Conservation (phyloP, 2,888 invertebrate genomes). For the Parochlus steinenii region DNA sequence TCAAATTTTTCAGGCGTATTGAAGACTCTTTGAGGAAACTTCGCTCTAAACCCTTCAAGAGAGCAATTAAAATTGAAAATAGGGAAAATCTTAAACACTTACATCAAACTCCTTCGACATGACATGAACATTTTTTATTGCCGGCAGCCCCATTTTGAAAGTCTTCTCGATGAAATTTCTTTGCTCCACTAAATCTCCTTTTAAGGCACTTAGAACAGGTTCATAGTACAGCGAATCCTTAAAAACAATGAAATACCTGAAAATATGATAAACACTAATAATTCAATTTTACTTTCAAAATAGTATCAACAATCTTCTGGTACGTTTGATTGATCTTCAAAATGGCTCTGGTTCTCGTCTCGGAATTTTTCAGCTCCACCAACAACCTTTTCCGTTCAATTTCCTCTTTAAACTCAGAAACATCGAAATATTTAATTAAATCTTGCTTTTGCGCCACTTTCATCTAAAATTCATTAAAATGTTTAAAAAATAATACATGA, state of each 20-base stretch:
- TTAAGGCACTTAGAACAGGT: constrained; percentile 25
- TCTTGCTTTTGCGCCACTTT: constrained; percentile 22
- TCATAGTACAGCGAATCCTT: constrained; percentile 27
- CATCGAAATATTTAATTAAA: constrained; percentile 24
- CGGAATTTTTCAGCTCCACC: constrained; percentile 25
- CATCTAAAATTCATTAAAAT: constrained; percentile 16
- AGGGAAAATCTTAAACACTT: background rate
- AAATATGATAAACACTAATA: no score
- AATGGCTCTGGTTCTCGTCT: constrained; percentile 24
- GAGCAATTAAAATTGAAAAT: no score
- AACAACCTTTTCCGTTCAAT: constrained; percentile 20
- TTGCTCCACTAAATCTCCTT: constrained; percentile 26
- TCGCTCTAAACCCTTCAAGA: no score
- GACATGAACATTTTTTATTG: constrained; percentile 17
- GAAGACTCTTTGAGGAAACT: no score
- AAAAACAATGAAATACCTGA: background rate
- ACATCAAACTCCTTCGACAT: constrained; percentile 13
- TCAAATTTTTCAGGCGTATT: constrained; percentile 2
- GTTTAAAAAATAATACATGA: background rate
- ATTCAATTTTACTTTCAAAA: constrained; percentile 5
- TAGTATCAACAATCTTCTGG: constrained; percentile 21
- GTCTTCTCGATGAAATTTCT: constrained; percentile 25
- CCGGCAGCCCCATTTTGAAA: constrained; percentile 25
- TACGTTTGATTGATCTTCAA: constrained; percentile 25
- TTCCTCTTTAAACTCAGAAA: constrained; percentile 23